These are phyloP conservation scores for Euproctis similis DNA, from an alignment of 2,888 invertebrate species.

Conservation along the genomic window DNA sequence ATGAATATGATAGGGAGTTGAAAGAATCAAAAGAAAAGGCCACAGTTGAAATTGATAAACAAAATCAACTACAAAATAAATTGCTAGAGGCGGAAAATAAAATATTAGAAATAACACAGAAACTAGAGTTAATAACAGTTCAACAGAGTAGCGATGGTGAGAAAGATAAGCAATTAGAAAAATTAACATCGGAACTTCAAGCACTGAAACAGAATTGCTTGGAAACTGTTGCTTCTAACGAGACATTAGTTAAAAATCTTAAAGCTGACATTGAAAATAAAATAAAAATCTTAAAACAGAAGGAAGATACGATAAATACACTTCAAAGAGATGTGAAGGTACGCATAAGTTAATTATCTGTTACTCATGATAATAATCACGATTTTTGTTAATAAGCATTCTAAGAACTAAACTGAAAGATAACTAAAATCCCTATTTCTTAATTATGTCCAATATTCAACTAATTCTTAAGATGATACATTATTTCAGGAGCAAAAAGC, in stretches of 20 bases:
- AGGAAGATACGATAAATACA: conserved; percentile 49
- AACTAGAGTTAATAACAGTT: conserved; percentile 56
- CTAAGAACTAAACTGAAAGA: no score
- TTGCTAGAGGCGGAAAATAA: conserved; percentile 50
- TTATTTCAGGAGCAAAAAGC: conserved; percentile 49
- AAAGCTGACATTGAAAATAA: conserved; percentile 56
- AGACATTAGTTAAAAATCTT: conserved; percentile 49
- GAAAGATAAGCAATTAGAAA: conserved; percentile 61
- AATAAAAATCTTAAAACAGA: conserved; percentile 53
- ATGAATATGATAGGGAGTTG: conserved; percentile 64
- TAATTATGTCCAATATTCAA: no score
- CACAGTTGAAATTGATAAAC: conserved; percentile 53
- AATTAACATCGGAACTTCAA: conserved; percentile 59
- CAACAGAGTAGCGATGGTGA: conserved; percentile 55
- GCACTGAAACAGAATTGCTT: conserved; percentile 46
- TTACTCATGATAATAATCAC: neutral
- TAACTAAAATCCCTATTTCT: no score
- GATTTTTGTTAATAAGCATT: no score
- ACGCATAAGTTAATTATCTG: conserved; percentile 5
- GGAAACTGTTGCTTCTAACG: conserved; percentile 50
- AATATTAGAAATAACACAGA: conserved; percentile 52
- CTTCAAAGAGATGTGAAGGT: conserved; percentile 65
- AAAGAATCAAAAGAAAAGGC: conserved; percentile 53
- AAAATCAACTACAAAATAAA: conserved; percentile 50
- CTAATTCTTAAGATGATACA: no score